A percentile compares a stretch with the other conserved stretches of the same genome.
These are phyloP conservation scores for Pseudococcus viburni DNA, from an alignment of 2,888 invertebrate species.

Conservation along the genomic window DNA sequence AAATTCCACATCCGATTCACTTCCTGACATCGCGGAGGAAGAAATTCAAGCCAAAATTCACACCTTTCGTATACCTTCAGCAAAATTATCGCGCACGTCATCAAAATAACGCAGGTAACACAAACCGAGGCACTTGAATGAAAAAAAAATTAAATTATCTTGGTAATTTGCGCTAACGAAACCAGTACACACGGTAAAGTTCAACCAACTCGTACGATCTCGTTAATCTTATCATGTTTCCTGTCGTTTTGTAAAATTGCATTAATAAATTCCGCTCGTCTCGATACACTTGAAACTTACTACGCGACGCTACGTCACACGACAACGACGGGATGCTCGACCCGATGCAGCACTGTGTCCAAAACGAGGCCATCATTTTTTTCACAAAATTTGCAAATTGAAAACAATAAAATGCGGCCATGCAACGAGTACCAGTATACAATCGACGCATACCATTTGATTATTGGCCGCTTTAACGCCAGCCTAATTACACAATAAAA, in stretches of 20 bases:
- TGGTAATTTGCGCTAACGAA: neutral
- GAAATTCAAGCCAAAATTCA: neutral
- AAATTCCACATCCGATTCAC: neutral
- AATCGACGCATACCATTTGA: slow-evolving; percentile 30
- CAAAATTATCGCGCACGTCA: neutral
- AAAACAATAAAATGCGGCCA: slow-evolving; percentile 1
- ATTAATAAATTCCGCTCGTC: slow-evolving; percentile 16
- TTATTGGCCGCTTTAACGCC: neutral
- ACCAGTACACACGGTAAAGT: slow-evolving; percentile 25
- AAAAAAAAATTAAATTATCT: slow-evolving; percentile 25
- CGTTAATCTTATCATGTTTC: slow-evolving; percentile 27
- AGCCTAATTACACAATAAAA: slow-evolving; percentile 6
- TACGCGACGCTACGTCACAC: neutral
- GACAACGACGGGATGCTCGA: neutral
- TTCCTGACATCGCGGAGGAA: neutral
- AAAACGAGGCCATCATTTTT: neutral
- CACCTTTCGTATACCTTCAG: neutral
- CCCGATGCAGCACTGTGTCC: neutral
- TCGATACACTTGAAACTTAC: neutral
- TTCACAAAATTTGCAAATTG: neutral
- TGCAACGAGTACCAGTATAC: neutral
- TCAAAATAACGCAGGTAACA: neutral
- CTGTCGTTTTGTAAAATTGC: slow-evolving; percentile 27
- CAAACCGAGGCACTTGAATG: slow-evolving; percentile 3
- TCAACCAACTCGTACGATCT: slow-evolving; percentile 27